Evolutionary conservation across 1,140 invertebrate species (phyloP).

Genomic region (Pogonomyrmex barbatus): DNA sequence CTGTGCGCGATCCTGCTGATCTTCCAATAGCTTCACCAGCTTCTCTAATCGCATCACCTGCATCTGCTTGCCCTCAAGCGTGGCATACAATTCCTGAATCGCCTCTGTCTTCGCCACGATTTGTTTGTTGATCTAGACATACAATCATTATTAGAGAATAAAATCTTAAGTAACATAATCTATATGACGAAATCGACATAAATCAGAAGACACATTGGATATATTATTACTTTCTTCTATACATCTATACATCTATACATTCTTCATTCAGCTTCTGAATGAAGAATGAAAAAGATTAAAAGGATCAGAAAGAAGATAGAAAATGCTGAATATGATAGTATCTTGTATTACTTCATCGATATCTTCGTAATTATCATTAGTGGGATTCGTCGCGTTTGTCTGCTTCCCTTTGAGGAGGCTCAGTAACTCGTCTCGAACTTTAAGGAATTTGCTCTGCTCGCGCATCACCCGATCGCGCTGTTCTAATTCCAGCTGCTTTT

Average conservation of each 20-base stretch:
- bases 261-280: background rate
- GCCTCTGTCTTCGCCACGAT: conserved; percentile 85
- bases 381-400: conserved; percentile 34
- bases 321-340: background rate
- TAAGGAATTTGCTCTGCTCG: conserved; percentile 86
- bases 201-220: background rate
- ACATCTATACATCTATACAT: too few species aligned
- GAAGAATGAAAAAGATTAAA: background rate
- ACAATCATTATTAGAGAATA: background rate
- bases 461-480: conserved; percentile 86
- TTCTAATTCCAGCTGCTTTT: conserved; percentile 86
- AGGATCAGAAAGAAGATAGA: background rate
- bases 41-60: conserved; percentile 87
- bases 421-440: conserved; percentile 85
- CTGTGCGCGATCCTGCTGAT: conserved; percentile 87
- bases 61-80: conserved; percentile 87
- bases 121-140: conserved; percentile 54
- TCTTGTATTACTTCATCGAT: conserved; percentile 42
- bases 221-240: background rate
- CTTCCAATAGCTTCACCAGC: conserved; percentile 87
- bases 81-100: conserved; percentile 86
- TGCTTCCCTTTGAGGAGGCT: conserved; percentile 77
- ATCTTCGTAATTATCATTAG: conserved; percentile 48
- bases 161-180: background rate
- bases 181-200: background rate